Evolutionary conservation across 2,888 invertebrate species (phyloP).

Genomic region (Hyposoter didymator): DNA sequence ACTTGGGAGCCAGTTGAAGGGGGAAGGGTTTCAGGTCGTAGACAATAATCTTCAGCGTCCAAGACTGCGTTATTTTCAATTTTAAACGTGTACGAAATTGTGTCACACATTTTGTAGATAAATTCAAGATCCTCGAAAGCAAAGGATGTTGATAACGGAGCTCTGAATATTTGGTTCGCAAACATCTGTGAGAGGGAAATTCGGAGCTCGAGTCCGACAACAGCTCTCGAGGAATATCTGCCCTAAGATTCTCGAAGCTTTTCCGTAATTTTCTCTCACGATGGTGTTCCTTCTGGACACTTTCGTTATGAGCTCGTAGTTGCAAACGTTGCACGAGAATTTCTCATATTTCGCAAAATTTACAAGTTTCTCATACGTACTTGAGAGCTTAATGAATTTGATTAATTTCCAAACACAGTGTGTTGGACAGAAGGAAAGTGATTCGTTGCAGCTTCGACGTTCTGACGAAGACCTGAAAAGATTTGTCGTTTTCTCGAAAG

Average conservation of each 20-base stretch:
- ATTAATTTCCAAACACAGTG: slow-evolving; percentile 1
- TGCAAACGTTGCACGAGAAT: slow-evolving; percentile 33
- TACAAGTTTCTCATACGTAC: background rate
- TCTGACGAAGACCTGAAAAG: background rate
- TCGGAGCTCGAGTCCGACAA: background rate
- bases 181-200: background rate
- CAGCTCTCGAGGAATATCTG: slow-evolving; percentile 26
- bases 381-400: background rate
- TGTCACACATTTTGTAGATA: slow-evolving; percentile 21
- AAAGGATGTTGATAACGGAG: background rate
- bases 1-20: slow-evolving; percentile 49
- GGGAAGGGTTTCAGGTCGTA: slow-evolving; percentile 43
- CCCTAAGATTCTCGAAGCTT: slow-evolving; percentile 9
- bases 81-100: slow-evolving; percentile 46
- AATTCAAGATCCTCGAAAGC: background rate
- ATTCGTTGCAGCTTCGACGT: background rate
- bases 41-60: slow-evolving; percentile 32
- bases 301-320: slow-evolving; percentile 13
- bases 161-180: background rate
- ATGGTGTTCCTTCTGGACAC: background rate
- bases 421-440: background rate
- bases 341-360: background rate
- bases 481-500: background rate
- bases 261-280: slow-evolving; percentile 3
- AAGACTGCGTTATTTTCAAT: slow-evolving; percentile 27